Conservation (phyloP, 2,113 vertebrate genomes). For the Entelurus aequoreus region DNA sequence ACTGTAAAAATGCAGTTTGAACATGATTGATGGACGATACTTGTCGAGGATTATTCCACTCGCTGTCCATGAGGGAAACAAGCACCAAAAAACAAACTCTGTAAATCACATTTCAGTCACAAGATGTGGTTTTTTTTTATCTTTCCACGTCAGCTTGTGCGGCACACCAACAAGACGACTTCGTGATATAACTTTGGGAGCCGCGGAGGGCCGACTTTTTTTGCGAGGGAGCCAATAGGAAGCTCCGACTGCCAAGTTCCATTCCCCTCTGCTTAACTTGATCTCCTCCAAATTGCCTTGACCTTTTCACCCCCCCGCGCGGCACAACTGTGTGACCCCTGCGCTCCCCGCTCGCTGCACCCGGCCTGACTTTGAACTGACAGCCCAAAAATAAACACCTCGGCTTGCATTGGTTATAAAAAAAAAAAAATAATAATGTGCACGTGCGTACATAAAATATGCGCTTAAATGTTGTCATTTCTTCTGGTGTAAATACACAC, state of each 20-base stretch:
- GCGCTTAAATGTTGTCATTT: not conserved
- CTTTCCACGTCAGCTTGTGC: conserved; percentile 21
- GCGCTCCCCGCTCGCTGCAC: conserved; percentile 38
- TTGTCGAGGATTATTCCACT: not conserved
- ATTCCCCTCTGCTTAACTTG: conserved; percentile 51
- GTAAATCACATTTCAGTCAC: not conserved
- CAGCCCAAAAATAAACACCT: not conserved
- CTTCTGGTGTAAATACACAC: no score
- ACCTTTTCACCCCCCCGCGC: conserved; percentile 54
- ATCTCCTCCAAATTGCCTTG: conserved; percentile 49
- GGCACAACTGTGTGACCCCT: conserved; percentile 47
- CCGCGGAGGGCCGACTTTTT: conserved; percentile 33
- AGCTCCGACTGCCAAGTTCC: conserved; percentile 58
- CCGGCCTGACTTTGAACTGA: conserved; percentile 4
- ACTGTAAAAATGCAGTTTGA: no score
- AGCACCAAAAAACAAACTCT: not conserved
- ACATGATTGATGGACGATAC: no score
- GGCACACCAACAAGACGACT: conserved; percentile 31
- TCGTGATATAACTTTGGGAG: conserved; percentile 44
- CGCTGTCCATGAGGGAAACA: not conserved
- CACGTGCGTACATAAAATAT: not conserved
- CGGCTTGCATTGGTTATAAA: not conserved
- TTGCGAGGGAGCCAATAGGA: conserved; percentile 52
- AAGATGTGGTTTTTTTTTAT: conserved; percentile 14
- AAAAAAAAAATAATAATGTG: not conserved